phyloP scores from a whole-genome alignment of 2,113 vertebrate species.

The Caranx ignobilis region DNA sequence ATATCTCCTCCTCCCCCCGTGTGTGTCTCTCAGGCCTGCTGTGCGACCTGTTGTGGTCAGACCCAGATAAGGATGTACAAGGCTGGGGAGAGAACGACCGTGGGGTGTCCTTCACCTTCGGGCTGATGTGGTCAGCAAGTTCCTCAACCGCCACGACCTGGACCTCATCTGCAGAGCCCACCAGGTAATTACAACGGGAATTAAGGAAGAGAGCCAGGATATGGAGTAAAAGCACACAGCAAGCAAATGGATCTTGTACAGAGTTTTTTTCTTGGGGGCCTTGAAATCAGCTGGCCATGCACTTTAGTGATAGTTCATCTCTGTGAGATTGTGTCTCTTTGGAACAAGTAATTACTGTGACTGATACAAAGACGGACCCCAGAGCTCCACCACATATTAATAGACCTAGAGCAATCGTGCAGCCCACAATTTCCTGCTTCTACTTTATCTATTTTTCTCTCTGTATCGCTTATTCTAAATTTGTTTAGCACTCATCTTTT shows the following conservation, averaged over 20 bases:
- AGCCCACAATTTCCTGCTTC: slow-evolving; percentile 10
- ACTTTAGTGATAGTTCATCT: slow-evolving; percentile 12
- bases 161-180: slow-evolving; percentile 99
- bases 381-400: slow-evolving; percentile 17
- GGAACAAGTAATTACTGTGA: slow-evolving; percentile 1
- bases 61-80: slow-evolving; percentile 98
- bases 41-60: slow-evolving; percentile 98
- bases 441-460: background rate
- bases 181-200: slow-evolving; percentile 85
- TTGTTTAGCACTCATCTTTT: background rate
- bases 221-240: background rate
- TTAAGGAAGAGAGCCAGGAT: background rate
- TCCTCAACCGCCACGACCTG: slow-evolving; percentile 98
- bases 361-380: slow-evolving; percentile 8
- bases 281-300: slow-evolving; percentile 2
- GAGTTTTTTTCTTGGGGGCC: background rate
- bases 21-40: slow-evolving; percentile 88
- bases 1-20: slow-evolving; percentile 37
- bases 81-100: slow-evolving; percentile 99
- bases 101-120: slow-evolving; percentile 98
- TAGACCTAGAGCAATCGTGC: background rate
- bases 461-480: background rate
- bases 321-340: slow-evolving; percentile 9
- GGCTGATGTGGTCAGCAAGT: slow-evolving; percentile 99
- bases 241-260: background rate